Percentiles rank a stretch among this genome's conserved stretches.
These are phyloP conservation scores for Tonatia bakeri DNA, from an alignment of 2,113 vertebrate species.

Conservation along the genomic window DNA sequence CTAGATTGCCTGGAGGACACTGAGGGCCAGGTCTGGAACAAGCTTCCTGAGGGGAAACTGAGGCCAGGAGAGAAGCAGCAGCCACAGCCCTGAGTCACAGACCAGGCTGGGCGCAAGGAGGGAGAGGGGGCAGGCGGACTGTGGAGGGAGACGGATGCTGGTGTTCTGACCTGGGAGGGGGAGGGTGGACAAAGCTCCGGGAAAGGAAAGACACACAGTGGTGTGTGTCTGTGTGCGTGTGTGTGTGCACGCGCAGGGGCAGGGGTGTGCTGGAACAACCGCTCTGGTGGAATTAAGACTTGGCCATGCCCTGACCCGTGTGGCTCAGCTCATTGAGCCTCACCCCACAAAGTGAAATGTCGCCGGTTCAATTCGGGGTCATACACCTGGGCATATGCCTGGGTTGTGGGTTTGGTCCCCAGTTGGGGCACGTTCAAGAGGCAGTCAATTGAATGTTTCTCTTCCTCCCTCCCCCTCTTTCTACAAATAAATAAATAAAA, in stretches of 20 bases:
- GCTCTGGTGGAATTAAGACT: background rate
- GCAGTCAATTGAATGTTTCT: too few relatives aligned
- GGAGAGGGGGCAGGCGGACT: background rate
- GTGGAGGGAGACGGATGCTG: background rate
- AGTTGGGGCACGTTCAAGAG: too few relatives aligned
- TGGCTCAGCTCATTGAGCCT: too few relatives aligned
- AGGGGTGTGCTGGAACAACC: background rate
- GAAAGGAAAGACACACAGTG: background rate
- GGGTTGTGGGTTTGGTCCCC: too few relatives aligned
- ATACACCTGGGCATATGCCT: too few relatives aligned
- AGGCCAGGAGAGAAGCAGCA: background rate
- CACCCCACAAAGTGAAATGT: too few relatives aligned
- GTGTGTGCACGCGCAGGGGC: accelerated
- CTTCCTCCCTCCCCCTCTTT: too few relatives aligned
- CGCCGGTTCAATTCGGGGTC: too few relatives aligned
- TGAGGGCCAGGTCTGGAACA: background rate
- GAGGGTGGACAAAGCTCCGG: background rate
- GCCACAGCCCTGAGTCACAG: background rate
- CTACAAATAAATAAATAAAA: too few relatives aligned
- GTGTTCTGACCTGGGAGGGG: background rate
- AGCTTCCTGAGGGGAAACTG: background rate
- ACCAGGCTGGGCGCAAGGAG: background rate
- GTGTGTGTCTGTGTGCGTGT: background rate
- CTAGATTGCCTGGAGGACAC: background rate
- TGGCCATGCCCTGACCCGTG: background rate